These are phyloP conservation scores for Epizoanthus illoricatus DNA, from an alignment of 92 coral and sea anemone genomes.

Conservation along the genomic window DNA sequence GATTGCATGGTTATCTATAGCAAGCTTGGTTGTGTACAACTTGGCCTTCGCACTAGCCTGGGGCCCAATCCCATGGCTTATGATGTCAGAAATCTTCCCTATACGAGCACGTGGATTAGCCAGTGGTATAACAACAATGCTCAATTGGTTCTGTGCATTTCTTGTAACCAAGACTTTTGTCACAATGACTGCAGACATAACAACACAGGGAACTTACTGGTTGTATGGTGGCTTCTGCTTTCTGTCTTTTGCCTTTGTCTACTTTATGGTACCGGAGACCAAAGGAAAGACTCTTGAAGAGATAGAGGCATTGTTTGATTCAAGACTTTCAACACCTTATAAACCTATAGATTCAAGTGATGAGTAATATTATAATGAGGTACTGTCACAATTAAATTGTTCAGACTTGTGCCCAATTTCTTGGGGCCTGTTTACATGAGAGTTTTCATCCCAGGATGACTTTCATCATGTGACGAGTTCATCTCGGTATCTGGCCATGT, in stretches of 20 bases:
- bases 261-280: constrained; percentile 80
- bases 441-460: too few species aligned
- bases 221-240: constrained; percentile 74
- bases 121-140: constrained; percentile 72
- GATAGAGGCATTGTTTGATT: constrained; percentile 72
- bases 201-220: constrained; percentile 79
- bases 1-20: constrained; percentile 75
- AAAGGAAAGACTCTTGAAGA: constrained; percentile 90
- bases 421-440: too few species aligned
- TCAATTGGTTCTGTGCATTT: constrained; percentile 71
- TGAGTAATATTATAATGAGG: not conserved
- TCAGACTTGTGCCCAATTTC: too few species aligned
- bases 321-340: not conserved
- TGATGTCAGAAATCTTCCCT: constrained; percentile 90
- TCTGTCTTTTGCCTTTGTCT: constrained; percentile 73
- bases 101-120: constrained; percentile 85
- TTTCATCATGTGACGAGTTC: too few species aligned
- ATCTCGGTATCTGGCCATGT: too few species aligned
- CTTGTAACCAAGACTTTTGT: constrained; percentile 67
- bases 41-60: constrained; percentile 74
- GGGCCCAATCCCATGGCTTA: constrained; percentile 97
- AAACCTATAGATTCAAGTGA: not conserved
- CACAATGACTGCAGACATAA: constrained; percentile 48
- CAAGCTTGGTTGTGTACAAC: constrained; percentile 56
- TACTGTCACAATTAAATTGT: too few species aligned